phyloP scores from a whole-genome alignment of 2,113 vertebrate species.

The Lasiurus cinereus region DNA sequence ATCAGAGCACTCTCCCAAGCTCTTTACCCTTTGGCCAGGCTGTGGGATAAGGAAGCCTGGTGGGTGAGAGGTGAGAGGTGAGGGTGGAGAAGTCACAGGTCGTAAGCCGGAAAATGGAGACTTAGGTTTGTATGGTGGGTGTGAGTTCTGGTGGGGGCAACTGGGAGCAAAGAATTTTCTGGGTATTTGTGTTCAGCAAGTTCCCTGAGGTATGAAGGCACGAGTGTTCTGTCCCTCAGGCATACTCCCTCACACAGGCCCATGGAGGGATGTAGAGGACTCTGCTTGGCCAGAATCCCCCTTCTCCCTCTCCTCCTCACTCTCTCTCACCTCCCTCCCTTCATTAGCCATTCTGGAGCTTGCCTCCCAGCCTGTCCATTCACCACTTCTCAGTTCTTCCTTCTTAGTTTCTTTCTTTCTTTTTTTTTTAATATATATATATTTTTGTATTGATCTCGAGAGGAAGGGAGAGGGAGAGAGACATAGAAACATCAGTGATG shows the following conservation, averaged over 20 bases:
- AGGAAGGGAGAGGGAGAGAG: no score
- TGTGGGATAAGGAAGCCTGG: not conserved
- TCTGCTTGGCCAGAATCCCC: not conserved
- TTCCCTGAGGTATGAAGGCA: not conserved
- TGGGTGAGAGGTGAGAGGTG: not conserved
- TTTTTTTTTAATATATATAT: no score
- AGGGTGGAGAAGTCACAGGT: not conserved
- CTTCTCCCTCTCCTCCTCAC: not conserved
- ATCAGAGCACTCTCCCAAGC: not conserved
- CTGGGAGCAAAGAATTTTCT: not conserved
- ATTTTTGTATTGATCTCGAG: no score
- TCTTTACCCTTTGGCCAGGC: not conserved
- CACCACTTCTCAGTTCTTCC: not conserved
- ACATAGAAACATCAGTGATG: no score
- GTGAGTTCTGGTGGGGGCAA: not conserved
- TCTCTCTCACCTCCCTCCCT: not conserved
- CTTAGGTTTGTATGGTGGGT: not conserved
- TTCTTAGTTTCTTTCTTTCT: not conserved
- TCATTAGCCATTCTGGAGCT: not conserved
- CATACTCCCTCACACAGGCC: not conserved
- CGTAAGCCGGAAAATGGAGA: not conserved
- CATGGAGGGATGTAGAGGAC: rapidly evolving
- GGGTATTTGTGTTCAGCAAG: not conserved
- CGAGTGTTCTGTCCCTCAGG: not conserved
- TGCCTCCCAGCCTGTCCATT: not conserved